phyloP scores from a whole-genome alignment of 2,888 invertebrate genomes.

The Lycaena phlaeas region DNA sequence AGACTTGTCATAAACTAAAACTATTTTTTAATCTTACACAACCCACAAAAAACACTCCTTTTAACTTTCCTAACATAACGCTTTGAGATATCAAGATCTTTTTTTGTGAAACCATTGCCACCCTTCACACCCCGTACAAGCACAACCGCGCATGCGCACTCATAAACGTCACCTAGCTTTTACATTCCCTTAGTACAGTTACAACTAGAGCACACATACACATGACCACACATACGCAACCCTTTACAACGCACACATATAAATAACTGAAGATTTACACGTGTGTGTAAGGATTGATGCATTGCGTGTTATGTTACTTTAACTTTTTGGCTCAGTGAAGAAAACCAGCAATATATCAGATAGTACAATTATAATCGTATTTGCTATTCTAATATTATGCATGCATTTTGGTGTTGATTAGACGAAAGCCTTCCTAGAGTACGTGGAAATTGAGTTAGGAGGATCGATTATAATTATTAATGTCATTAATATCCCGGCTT shows the following conservation, averaged over 20 bases:
- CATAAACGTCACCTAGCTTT: constrained; percentile 39
- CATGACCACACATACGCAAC: constrained; percentile 15
- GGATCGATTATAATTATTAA: too few relatives aligned
- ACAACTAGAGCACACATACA: constrained; percentile 37
- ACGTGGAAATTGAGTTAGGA: too few relatives aligned
- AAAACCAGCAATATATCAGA: constrained; percentile 17
- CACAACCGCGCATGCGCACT: constrained; percentile 50
- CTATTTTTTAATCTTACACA: too few relatives aligned
- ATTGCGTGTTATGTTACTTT: not conserved
- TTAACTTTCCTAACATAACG: too few relatives aligned
- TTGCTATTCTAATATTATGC: constrained; percentile 32
- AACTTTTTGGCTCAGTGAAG: not conserved
- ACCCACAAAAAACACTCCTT: too few relatives aligned
- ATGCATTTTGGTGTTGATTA: constrained; percentile 39
- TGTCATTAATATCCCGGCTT: too few relatives aligned
- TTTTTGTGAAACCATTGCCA: constrained; percentile 23
- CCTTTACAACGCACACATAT: constrained; percentile 6
- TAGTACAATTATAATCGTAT: constrained; percentile 35
- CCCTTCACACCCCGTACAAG: constrained; percentile 45
- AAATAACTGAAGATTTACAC: constrained; percentile 1
- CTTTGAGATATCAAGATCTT: too few relatives aligned
- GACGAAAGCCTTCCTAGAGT: constrained; percentile 22
- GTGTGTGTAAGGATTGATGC: not conserved
- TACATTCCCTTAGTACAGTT: constrained; percentile 16
- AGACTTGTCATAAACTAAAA: too few relatives aligned